Evolutionary conservation across 1,140 invertebrate species (phyloP), one percentile per base, ranked within the genome.

Genomic region (Aphis craccivora): DNA sequence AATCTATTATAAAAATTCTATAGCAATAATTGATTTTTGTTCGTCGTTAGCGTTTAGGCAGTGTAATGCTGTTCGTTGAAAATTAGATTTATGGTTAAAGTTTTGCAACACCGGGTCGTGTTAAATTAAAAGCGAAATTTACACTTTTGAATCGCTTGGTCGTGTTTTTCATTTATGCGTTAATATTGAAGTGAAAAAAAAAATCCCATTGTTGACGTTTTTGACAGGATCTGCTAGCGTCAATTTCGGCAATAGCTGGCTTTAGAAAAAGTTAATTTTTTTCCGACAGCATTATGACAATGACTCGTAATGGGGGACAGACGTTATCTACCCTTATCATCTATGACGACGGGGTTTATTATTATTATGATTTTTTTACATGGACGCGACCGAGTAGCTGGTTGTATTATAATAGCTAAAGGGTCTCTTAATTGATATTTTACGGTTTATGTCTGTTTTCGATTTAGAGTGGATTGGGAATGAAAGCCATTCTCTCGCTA

Each of bases 241-340:
- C 51, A 55, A 37, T 55, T 55, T 53, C 51, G 51, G 88, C 53
- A 37, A 30, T 48, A 48, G 37, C 30, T 8, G 88, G 37, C 35
- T 40, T 90, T 40, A 43, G 23, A 43, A 67, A 90, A 90, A 60
- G 23, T 55, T 22, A n/a, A 60, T 90, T 90, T 90, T 90, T 90
- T n/a, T 90, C 30, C 53, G 37, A 67, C 53, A 67, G 20, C 35
- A 23, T 55, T 43, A 88, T 22, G 89, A 90, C 88, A 60, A 60
- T 22, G 88, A 90, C 2, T 23, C 35, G 35, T 1, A 45, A 43
- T n/a, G 37, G 35, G 14, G 25, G 25, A 60, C 23, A 55, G 89
- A 67, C 89, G 55, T 90, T 90, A 90, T 90, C 89, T 67, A 90
- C 89, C 48, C 48, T 89, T 89, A 89, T 89, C 55, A 43, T 90